Base-by-base conservation (phyloP, 2,888 invertebrate genomes). In the Chymomyza caudatula region DNA sequence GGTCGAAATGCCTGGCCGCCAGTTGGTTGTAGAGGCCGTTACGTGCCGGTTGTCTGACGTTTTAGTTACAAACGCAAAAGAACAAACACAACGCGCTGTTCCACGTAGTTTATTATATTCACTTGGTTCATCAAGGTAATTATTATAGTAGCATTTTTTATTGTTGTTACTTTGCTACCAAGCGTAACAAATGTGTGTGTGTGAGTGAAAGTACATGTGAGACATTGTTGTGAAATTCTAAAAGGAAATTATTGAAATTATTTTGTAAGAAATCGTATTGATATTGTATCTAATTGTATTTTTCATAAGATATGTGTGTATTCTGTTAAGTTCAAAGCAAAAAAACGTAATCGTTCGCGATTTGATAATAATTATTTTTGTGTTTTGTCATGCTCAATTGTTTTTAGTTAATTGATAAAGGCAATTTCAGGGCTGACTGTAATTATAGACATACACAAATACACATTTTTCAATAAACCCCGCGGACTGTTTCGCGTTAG, bases 1-100 rank as follows among this genome's bases (percentile, higher is more conserved):
- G 63, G 42, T 20, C 53, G 51, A 61, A 44, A 71, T 56, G 61
- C 23, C 29, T 58, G 57, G 67, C 63, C 61, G 74, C 87, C 87
- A 88, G 88, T 88, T 83, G 60, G 65, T 75, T 74, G 59, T 80
- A 76, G 76, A 65, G 75, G 77, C 78, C 78, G 72, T 73, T 64
- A 60, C 76, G 73, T 67, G 78, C 74, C 81, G 87, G 87, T 83
- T 71, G 77, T 62, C 51, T 43, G 57, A 64, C 23, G 47, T 42
- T 57, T 43, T 15, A 53, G n/a, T 11, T 23, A 3, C 3, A 52
- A 19, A 53, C 22, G 19, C 2, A n/a, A 13, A 49, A 53, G 43
- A 51, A 47, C 20, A n/a, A 4, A 11, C n/a, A n/a, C 15, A 19
- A 13, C 63, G 44, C 22, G 64, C 13, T 59, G 57, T 17, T n/a